Evolutionary conservation across 1,140 invertebrate species (phyloP), one percentile per base, ranked within the genome.

Genomic region (Akabosia matsudoensis): DNA sequence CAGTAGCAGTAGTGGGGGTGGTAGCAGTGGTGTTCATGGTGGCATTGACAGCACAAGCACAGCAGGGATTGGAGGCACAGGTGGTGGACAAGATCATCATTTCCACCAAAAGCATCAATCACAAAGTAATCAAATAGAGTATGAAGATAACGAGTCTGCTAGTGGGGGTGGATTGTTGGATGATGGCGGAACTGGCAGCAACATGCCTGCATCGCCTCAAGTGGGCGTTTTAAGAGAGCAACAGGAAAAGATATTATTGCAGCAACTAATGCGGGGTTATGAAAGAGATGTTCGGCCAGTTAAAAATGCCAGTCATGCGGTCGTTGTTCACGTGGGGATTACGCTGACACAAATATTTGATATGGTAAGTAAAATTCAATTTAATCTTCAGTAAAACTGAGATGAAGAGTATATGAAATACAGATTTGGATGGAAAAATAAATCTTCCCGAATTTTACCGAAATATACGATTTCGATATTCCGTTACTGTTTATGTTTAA

Each of bases 311-410:
- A 86, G 86, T 4, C 84, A 86, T 26, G 83, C 88, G 0, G 85
- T 90, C 3, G 82, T 86, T 24, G 87, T 90, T 30, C 83, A 86
- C 78, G 85, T 90, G 74, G 88, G 89, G 16, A 86, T 90, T 73
- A 89, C 89, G 22, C 84, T 90, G 14, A 88, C 88, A 28, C 89
- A 90, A 81, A 89, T 90, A 74, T 87, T 88, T 75, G 87, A 88
- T 79, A 84, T 88, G 83, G 86, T 87, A 81, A 83, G 74, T 24
- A 33, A 33, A 18, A 45, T 45, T 7, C 37, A 45, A 45, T 18
- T n/a, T n/a, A n/a, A n/a, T n/a, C n/a, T n/a, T n/a, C n/a, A n/a
- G n/a, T n/a, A n/a, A n/a, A n/a, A n/a, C n/a, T n/a, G n/a, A n/a
- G n/a, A n/a, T n/a, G n/a, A n/a, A n/a, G n/a, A n/a, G n/a, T n/a